Percentiles rank a stretch among this genome's conserved stretches.
These are phyloP conservation scores for Cotesia chilonis DNA, from an alignment of 1,140 invertebrate genomes.

Conservation along the genomic window DNA sequence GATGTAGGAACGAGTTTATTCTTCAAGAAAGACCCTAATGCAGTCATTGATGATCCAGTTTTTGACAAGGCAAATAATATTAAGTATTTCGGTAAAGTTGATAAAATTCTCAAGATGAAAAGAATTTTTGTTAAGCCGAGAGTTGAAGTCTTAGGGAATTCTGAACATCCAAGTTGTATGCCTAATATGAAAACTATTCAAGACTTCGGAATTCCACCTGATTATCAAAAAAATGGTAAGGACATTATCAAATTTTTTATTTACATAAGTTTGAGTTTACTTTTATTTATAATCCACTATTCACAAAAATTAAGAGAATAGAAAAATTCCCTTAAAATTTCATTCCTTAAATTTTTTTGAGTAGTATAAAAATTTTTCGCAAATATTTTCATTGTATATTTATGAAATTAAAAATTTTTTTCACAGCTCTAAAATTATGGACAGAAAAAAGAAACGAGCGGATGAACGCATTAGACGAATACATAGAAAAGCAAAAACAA, in stretches of 20 bases:
- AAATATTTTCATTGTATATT: too few species aligned
- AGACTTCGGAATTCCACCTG: slow-evolving; percentile 52
- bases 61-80: slow-evolving; percentile 62
- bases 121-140: slow-evolving; percentile 62
- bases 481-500: slow-evolving; percentile 54
- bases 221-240: slow-evolving; percentile 53
- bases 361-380: too few species aligned
- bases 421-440: slow-evolving; percentile 54
- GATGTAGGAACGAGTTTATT: slow-evolving; percentile 66
- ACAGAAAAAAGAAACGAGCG: slow-evolving; percentile 44
- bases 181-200: slow-evolving; percentile 52
- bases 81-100: slow-evolving; percentile 64
- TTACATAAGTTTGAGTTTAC: too few species aligned
- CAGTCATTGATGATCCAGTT: slow-evolving; percentile 58
- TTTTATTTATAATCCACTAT: too few species aligned
- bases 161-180: slow-evolving; percentile 44
- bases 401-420: slow-evolving; percentile 8
- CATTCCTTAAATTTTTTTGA: too few species aligned
- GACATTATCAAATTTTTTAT: too few species aligned
- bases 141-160: slow-evolving; percentile 54
- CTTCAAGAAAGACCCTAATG: slow-evolving; percentile 62
- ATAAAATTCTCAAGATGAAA: slow-evolving; percentile 66
- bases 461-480: slow-evolving; percentile 47
- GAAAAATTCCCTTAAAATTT: too few species aligned
- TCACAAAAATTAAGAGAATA: too few species aligned